Evolutionary conservation across 2,113 vertebrate genomes (phyloP).

Genomic region (Papio anubis): DNA sequence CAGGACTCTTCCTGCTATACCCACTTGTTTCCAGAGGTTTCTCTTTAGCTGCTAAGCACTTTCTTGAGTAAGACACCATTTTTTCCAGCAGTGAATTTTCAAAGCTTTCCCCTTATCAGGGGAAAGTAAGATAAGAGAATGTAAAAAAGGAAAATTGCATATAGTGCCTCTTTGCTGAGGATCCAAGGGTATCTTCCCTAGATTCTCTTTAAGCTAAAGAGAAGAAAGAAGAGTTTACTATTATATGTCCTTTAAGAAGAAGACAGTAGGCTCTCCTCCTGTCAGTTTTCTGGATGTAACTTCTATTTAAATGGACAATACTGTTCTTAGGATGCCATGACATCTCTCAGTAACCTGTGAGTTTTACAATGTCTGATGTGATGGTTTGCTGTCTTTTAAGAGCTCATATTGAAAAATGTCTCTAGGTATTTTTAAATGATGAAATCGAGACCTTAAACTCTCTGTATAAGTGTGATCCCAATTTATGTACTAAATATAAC

Average conservation of each 20-base stretch:
- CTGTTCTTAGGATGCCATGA: not conserved
- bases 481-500: not conserved
- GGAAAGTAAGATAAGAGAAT: not conserved
- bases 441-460: constrained; percentile 10
- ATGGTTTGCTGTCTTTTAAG: constrained; percentile 15
- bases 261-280: not conserved
- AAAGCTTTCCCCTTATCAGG: constrained; percentile 32
- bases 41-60: not conserved
- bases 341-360: not conserved
- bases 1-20: not conserved
- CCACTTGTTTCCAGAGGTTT: not conserved
- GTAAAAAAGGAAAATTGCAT: not conserved
- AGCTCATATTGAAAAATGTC: constrained; percentile 23
- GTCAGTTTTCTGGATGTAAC: not conserved
- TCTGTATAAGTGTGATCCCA: not conserved
- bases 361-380: not conserved
- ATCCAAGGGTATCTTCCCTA: constrained; percentile 24
- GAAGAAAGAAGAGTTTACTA: not conserved
- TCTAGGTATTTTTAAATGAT: constrained; percentile 13
- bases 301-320: not conserved
- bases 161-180: constrained; percentile 25
- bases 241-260: constrained; percentile 9
- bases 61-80: not conserved
- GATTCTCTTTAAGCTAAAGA: constrained; percentile 15
- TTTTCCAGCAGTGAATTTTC: not conserved